Evolutionary conservation across 2,797 vertebrate species (phyloP), one percentile per base, ranked within the genome.

Genomic region (Phataginus tetradactyla): DNA sequence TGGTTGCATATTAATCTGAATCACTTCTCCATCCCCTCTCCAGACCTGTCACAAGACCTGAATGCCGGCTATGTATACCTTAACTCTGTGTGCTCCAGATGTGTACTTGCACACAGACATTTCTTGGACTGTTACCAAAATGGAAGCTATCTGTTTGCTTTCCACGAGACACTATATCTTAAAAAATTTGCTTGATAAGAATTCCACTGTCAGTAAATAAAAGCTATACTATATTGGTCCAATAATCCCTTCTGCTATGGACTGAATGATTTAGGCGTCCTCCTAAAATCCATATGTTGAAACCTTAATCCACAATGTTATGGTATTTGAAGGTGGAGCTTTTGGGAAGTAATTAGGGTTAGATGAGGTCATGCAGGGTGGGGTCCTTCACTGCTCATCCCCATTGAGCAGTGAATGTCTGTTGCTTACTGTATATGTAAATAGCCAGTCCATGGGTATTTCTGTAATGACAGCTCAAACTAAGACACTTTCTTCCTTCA

Each of bases 31-130:
- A 51, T 17, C 37, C 29, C 7, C 32, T 83, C 4, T 66, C n/a
- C 6, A 0, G n/a, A 7, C 2, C 53, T 55, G 1, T 39, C 1
- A 18, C 59, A 57, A 91, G 51, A 51, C 1, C 13, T 18, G 27
- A 1, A 3, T 39, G 4, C 32, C 23, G 21, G 14, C n/a, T 25
- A 9, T 3, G 23, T 32, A 6, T 9, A 21, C 0, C 57, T 34
- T 11, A 9, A n/a, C 13, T 51, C 27, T 21, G 5, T 71, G 12
- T 49, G 20, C 29, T n/a, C n/a, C 10, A 27, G 32, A 66, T 0
- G 18, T 2, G 8, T 7, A 17, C 37, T 8, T 39, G 51, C 42
- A 79, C 6, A 12, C 2, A 39, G 4, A 20, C 6, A 29, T 63
- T 92, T 69, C 29, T 49, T 12, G 32, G 37, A 63, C 34, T 34